Base-by-base conservation (phyloP, 2,888 invertebrate species). In the Agrotis ipsilon region DNA sequence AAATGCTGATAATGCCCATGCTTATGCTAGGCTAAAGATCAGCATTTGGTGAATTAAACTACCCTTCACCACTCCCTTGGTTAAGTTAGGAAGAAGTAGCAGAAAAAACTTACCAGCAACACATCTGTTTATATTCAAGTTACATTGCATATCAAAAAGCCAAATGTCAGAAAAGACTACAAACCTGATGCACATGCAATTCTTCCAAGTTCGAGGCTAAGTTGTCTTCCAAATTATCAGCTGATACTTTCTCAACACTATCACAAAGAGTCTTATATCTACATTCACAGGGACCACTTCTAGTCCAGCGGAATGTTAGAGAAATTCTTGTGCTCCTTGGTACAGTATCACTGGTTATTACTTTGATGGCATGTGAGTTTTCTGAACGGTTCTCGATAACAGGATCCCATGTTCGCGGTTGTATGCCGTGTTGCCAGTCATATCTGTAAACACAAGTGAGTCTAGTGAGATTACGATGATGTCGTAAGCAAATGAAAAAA, bases 361-460 rank as follows among this genome's bases (percentile, higher is more conserved):
- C 89, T 83, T 86, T 90, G 1, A 87, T 73, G 14, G 66, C 57
- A 2, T 21, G 62, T 1, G 75, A 80, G 1, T 80, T 73, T 45
- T 81, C 74, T 24, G 88, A 21, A 3, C 97, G 97, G 39, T 2
- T 94, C 95, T 86, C 90, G 2, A 96, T 90, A 2, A 94, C 62
- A 0, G 97, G 96, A 91, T 99, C 99, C 85, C 97, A 97, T 72
- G 97, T 97, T 79, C 99, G 97, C 0, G 98, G 98, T 45, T 98
- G 97, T 80, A 99, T 99, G 14, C 98, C 98, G 90, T 99, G 99
- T 2, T 97, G 97, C 98, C 98, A 99, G 68, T 97, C 97, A 86
- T 98, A 98, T 68, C 97, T 97, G 73, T 27, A 66, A 72, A 39
- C 3, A 54, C 59, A 27, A 6, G 16, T 1, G 24, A 2, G 3